phyloP scores from a whole-genome alignment of 2,797 vertebrate genomes.

The Epinephelus awoara region DNA sequence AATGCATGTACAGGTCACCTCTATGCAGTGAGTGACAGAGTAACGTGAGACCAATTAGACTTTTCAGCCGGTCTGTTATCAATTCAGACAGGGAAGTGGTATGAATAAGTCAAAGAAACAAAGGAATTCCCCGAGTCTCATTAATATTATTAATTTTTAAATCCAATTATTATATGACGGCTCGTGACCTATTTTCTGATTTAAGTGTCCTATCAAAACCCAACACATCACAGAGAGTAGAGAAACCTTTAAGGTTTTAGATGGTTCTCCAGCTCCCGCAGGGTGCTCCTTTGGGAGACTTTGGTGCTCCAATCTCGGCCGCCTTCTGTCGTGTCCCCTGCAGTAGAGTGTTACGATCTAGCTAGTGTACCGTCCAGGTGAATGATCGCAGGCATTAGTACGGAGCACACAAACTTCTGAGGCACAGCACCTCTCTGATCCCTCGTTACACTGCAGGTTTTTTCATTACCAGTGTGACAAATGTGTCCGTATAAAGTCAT shows the following conservation, averaged over 20 bases:
- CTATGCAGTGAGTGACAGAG: constrained; percentile 53
- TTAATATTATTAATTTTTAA: constrained; percentile 88
- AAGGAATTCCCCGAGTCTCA: constrained; percentile 80
- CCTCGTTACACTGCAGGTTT: constrained; percentile 87
- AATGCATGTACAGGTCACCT: constrained; percentile 43
- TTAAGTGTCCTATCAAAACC: constrained; percentile 77
- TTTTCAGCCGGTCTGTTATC: constrained; percentile 74
- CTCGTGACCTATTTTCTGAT: constrained; percentile 84
- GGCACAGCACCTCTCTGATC: constrained; percentile 86
- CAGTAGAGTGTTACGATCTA: constrained; percentile 55
- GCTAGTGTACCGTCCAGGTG: constrained; percentile 72
- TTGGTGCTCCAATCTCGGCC: constrained; percentile 31
- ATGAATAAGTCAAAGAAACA: constrained; percentile 84
- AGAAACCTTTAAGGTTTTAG: constrained; percentile 43
- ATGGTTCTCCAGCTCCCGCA: constrained; percentile 35
- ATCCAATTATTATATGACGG: constrained; percentile 83
- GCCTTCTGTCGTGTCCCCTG: constrained; percentile 41
- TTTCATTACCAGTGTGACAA: constrained; percentile 80
- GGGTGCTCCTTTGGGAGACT: constrained; percentile 46
- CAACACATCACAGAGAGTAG: constrained; percentile 51
- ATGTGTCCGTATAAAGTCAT: constrained; percentile 54
- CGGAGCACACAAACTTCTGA: constrained; percentile 81
- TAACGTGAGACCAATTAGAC: constrained; percentile 68
- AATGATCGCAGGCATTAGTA: constrained; percentile 87
- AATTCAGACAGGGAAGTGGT: constrained; percentile 75